Evolutionary conservation across 1,140 invertebrate genomes (phyloP), one percentile per base, ranked within the genome.

Genomic region (Drosophila varians): DNA sequence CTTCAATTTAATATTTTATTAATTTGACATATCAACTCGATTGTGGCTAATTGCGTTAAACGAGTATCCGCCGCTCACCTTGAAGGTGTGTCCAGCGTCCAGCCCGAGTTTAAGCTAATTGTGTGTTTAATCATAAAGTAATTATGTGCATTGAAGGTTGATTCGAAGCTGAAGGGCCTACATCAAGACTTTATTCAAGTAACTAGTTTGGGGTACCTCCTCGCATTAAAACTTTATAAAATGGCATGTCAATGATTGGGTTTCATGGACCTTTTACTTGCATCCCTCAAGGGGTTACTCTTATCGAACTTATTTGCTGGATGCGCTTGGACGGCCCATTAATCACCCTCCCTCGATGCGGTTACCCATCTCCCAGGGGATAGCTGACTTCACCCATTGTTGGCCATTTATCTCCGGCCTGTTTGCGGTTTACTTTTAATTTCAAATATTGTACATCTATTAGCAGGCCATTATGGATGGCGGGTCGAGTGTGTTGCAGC

Each of bases 31-130:
- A 84, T 84, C 77, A 79, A 83, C 75, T 86, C 87, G 77, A 89
- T 90, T 90, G 77, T 90, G 77, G 72, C 87, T 90, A 90, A 90
- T 90, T 90, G 77, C 77, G 60, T 64, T 89, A 83, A 90, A 89
- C 86, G 87, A 83, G 71, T 40, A 46, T 43, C 53, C 48, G 42
- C 48, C 54, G 62, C 53, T 72, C 56, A 53, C 58, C 56, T 75
- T 75, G 55, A 66, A 82, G 74, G 56, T 70, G 72, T 51, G 64
- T n/a, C 28, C 74, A 36, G 70, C 38, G 18, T 70, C 56, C 70
- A 47, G 18, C 74, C 60, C 70, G 52, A 60, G 68, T 46, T 54
- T 14, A 11, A 46, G 42, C 60, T 74, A 61, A 79, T 79, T 79
- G 65, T 74, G 64, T 28, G 19, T n/a, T 25, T 7, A 19, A 28